Percentiles rank a stretch among this genome's conserved stretches.
Conservation (phyloP, 2,113 vertebrate species). For the Eolophus roseicapilla region DNA sequence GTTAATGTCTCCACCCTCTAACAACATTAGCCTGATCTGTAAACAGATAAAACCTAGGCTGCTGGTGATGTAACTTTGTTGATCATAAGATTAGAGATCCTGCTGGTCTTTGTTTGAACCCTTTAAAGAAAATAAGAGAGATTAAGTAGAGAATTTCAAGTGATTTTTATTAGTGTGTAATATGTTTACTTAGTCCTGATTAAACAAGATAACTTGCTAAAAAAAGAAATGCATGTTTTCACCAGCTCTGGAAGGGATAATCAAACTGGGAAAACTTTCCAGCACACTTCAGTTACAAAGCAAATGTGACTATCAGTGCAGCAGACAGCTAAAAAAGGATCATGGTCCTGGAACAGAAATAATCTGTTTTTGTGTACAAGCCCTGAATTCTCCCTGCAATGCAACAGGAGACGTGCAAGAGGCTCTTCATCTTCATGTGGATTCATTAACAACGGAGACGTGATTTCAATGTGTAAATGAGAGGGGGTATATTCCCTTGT, state of each 20-base stretch:
- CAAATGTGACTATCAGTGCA: not conserved
- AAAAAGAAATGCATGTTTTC: not conserved
- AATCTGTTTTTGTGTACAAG: not conserved
- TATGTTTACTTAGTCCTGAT: constrained; percentile 56
- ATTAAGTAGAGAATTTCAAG: constrained; percentile 50
- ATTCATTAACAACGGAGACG: not conserved
- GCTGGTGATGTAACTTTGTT: constrained; percentile 50
- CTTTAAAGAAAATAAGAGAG: constrained; percentile 20
- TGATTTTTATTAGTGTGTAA: constrained; percentile 55
- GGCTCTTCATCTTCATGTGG: not conserved
- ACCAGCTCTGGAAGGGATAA: constrained; percentile 19
- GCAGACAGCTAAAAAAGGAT: constrained; percentile 1
- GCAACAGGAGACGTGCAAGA: not conserved
- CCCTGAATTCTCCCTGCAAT: not conserved
- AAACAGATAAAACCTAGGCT: constrained; percentile 51
- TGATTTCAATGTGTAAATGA: not conserved
- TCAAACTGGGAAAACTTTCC: constrained; percentile 25
- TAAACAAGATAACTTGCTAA: constrained; percentile 34
- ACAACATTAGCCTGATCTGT: constrained; percentile 10
- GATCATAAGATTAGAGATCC: constrained; percentile 45
- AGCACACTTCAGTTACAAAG: not conserved
- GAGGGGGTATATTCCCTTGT: not conserved
- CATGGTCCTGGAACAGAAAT: not conserved
- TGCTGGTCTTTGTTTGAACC: constrained; percentile 34
- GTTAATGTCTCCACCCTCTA: constrained; percentile 53